A percentile compares a stretch with the other conserved stretches of the same genome.
phyloP scores from a whole-genome alignment of 1,140 invertebrate genomes.

The Pentalonia nigronervosa region DNA sequence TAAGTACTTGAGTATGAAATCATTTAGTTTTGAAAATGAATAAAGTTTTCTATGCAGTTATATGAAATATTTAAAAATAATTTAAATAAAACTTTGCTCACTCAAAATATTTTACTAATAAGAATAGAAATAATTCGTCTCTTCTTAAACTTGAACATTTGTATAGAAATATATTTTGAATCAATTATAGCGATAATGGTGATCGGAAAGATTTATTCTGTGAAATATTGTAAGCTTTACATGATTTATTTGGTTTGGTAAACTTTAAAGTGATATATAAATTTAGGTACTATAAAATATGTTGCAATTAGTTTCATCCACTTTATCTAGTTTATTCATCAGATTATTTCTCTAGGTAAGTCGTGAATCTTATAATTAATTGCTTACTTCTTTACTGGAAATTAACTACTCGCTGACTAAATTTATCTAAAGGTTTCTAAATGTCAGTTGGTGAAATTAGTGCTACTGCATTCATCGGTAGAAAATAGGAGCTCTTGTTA shows the following conservation, averaged over 20 bases:
- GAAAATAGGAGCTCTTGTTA: not conserved
- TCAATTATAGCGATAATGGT: not conserved
- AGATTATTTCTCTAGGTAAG: not conserved
- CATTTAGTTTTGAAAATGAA: too few species aligned
- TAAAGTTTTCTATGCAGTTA: too few species aligned
- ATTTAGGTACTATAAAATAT: too few species aligned
- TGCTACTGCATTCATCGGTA: not conserved
- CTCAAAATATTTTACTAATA: too few species aligned
- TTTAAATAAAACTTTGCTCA: too few species aligned
- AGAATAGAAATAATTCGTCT: too few species aligned
- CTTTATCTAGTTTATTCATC: not conserved
- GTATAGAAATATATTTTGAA: not conserved
- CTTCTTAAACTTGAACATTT: not conserved
- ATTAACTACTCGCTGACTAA: not conserved
- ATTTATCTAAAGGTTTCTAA: conserved; percentile 24
- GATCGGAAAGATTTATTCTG: not conserved
- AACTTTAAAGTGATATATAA: not conserved
- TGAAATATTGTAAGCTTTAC: not conserved
- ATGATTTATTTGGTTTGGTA: not conserved
- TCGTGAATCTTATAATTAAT: not conserved
- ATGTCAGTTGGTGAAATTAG: not conserved
- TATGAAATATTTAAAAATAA: too few species aligned
- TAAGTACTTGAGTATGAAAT: too few species aligned
- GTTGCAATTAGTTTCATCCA: not conserved
- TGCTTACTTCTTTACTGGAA: not conserved